Conservation (phyloP, 1,140 invertebrate genomes). For the Cydia pomonella region DNA sequence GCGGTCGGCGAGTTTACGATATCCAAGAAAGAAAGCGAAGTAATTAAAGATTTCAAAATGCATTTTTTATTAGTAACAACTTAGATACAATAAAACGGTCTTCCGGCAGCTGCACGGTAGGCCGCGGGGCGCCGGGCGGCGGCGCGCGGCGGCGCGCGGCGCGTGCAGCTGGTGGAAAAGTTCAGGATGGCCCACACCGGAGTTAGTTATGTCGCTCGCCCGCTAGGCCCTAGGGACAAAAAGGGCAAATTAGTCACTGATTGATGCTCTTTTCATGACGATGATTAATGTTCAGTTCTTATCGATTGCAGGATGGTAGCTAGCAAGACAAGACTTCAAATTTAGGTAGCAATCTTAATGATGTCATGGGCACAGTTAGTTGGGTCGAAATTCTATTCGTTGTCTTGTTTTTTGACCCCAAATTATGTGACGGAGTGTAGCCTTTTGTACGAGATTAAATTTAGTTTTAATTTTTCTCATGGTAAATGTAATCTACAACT, state of each 20-base stretch:
- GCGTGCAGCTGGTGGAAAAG: conserved; percentile 76
- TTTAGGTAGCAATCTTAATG: no score
- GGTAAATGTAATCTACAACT: no score
- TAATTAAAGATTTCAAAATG: conserved; percentile 40
- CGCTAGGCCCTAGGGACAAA: conserved; percentile 65
- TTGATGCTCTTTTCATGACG: conserved; percentile 38
- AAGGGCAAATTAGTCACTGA: conserved; percentile 47
- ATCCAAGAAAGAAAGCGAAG: not conserved
- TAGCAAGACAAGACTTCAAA: not conserved
- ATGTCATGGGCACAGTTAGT: no score
- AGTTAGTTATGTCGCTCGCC: conserved; percentile 54
- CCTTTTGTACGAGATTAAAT: no score
- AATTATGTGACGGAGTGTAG: no score
- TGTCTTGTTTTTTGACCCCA: no score
- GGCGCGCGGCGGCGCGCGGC: conserved; percentile 43
- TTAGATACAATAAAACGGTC: conserved; percentile 68
- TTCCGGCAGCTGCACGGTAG: conserved; percentile 74
- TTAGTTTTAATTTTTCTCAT: no score
- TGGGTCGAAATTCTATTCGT: no score
- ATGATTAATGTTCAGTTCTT: not conserved
- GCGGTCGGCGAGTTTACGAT: no score
- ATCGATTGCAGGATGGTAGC: not conserved
- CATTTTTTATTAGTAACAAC: conserved; percentile 58
- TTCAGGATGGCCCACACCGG: conserved; percentile 66
- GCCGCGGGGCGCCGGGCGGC: conserved; percentile 43